A percentile compares a stretch with the other conserved stretches of the same genome.
Evolutionary conservation across 2,888 invertebrate species (phyloP).

Genomic region (Netelia fuscicornis): DNA sequence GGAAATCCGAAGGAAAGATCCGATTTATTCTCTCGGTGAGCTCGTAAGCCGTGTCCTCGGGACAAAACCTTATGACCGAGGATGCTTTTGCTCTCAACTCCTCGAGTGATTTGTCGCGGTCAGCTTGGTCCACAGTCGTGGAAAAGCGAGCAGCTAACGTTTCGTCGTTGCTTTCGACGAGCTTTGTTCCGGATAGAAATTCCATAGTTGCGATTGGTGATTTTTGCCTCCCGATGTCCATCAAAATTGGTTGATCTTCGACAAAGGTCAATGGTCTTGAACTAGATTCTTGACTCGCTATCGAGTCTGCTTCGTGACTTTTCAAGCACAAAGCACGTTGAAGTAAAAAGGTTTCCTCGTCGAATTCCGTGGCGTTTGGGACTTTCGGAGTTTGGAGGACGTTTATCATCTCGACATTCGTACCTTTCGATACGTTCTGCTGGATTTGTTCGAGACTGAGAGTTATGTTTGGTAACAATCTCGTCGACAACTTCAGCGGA

Average conservation of each 20-base stretch:
- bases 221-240: background rate
- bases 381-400: background rate
- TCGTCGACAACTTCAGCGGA: conserved; percentile 5
- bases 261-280: background rate
- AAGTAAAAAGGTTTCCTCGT: conserved; percentile 27
- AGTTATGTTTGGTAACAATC: conserved; percentile 3
- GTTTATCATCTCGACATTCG: conserved; percentile 14
- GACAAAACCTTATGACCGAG: conserved; percentile 17
- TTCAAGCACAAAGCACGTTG: conserved; percentile 35
- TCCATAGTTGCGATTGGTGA: background rate
- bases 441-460: background rate
- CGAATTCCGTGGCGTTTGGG: conserved; percentile 14
- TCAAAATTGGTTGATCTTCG: background rate
- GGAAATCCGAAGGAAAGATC: background rate
- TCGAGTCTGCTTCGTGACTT: conserved; percentile 39
- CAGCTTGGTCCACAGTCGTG: background rate
- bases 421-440: background rate
- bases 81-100: conserved; percentile 17
- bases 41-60: conserved; percentile 26
- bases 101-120: conserved; percentile 33
- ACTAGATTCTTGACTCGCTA: conserved; percentile 4
- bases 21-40: background rate
- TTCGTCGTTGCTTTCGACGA: background rate
- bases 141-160: background rate
- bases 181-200: background rate